Evolutionary conservation across 2,888 invertebrate genomes (phyloP).

Genomic region (Oscheius myriophilus): DNA sequence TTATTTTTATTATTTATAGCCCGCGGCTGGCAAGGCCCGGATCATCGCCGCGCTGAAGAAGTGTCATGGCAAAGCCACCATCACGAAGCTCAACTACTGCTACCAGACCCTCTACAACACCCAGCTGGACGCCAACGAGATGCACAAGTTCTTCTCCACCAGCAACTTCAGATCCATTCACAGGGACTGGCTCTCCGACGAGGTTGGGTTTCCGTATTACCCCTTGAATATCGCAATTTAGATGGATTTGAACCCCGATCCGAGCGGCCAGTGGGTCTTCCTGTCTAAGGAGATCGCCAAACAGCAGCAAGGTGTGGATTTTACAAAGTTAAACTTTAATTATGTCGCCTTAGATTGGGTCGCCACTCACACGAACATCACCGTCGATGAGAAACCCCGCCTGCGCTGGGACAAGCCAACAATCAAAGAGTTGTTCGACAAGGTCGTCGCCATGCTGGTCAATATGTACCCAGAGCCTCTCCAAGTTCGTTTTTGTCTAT

Average conservation of each 20-base stretch:
- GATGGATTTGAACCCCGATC: slow-evolving; percentile 6
- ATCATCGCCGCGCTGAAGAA: slow-evolving; percentile 13
- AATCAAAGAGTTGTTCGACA: slow-evolving; percentile 9
- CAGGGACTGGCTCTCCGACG: slow-evolving; percentile 3
- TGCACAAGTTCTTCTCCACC: slow-evolving; percentile 12
- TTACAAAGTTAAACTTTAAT: neutral
- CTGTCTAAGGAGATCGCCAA: slow-evolving; percentile 11
- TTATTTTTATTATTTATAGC: neutral
- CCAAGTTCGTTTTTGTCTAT: neutral
- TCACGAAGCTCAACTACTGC: slow-evolving; percentile 11
- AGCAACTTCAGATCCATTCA: slow-evolving; percentile 16
- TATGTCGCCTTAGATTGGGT: neutral
- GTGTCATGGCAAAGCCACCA: slow-evolving; percentile 20
- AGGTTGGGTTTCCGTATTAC: neutral
- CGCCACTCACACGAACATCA: neutral
- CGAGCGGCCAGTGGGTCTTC: slow-evolving; percentile 16
- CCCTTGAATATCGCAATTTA: too few species aligned
- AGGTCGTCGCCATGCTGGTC: slow-evolving; percentile 20
- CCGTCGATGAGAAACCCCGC: neutral
- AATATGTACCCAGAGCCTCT: slow-evolving; percentile 26
- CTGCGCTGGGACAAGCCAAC: slow-evolving; percentile 10
- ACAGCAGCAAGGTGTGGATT: slow-evolving; percentile 5
- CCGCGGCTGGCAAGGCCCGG: slow-evolving; percentile 1
- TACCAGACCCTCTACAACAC: slow-evolving; percentile 11
- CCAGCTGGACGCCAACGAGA: slow-evolving; percentile 8